Base-by-base conservation (phyloP, 1,140 invertebrate genomes). In the Anastrepha obliqua region DNA sequence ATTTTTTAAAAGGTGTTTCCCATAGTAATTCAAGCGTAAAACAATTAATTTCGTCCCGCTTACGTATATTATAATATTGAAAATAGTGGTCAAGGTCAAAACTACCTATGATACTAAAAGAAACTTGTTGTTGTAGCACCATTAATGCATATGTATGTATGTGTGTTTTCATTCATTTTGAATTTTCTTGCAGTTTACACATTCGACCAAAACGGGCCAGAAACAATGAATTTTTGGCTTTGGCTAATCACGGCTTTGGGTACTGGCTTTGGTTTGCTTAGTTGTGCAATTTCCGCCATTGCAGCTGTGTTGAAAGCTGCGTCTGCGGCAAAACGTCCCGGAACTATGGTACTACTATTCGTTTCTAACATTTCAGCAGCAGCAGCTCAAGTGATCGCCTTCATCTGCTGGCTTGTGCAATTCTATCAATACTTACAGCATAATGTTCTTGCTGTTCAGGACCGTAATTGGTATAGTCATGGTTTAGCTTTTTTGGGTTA, bases 351-450 rank as follows among this genome's bases (percentile, higher is more conserved):
- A 3, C 87, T 93, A 7, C 89, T 93, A 0, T 85, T 93, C 86
- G 90, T 91, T 2, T 89, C 91, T 7, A 93, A 93, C 59, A 89
- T 92, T 2, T 90, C 91, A 3, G 90, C 92, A 6, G 92, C 92
- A 7, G 87, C 89, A 7, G 89, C 91, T 1, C 93, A 93, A 81
- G 87, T 93, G 2, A 78, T 93, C 44, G 92, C 93, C 0, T 93
- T 93, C 65, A 74, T 92, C 20, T 89, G 92, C 55, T 93, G 93
- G 93, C 89, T 93, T 74, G 88, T 92, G 62, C 92, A 93, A 86
- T 93, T 93, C 85, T 91, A 90, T 86, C 89, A 92, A 60, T 92
- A 93, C 89, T 89, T 93, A 5, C 90, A 87, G n/a, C 90, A 92
- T 65, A 93, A 93, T 81, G 92, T 93, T 0, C 87, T 93, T 7